Conservation (phyloP, 2,797 vertebrate species). For the Sciurus carolinensis region DNA sequence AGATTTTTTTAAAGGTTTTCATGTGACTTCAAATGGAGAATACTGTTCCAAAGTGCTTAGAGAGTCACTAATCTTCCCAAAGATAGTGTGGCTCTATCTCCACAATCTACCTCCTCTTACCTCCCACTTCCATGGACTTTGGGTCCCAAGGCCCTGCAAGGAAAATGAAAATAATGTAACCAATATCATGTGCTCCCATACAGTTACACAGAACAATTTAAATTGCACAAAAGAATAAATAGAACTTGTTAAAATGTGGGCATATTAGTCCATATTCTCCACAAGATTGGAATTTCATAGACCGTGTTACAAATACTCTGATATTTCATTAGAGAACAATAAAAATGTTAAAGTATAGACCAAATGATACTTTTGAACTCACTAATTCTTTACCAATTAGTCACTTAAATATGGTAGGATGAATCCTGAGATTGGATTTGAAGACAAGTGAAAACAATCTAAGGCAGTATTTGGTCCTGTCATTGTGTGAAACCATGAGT, state of each 20-base stretch:
- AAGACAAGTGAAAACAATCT: neutral
- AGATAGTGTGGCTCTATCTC: too few species aligned
- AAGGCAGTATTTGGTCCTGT: neutral
- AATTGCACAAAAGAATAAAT: neutral
- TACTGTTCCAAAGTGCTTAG: neutral
- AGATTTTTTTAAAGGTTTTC: neutral
- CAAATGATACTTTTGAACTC: conserved; percentile 46
- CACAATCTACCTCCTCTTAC: neutral
- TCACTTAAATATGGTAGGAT: neutral
- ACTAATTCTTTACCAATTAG: neutral
- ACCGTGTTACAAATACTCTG: neutral
- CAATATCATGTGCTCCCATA: neutral
- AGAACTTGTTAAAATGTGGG: neutral
- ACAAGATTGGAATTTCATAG: neutral
- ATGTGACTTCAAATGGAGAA: neutral
- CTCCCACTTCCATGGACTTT: neutral
- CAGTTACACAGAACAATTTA: neutral
- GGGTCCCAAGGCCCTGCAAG: neutral
- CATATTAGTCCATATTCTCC: neutral
- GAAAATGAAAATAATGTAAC: neutral
- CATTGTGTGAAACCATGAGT: neutral
- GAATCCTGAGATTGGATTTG: neutral
- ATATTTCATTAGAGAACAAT: conserved; percentile 7
- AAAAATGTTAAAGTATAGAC: neutral
- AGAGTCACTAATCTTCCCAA: neutral